These are phyloP conservation scores for Lochmaea crataegi DNA, from an alignment of 2,888 invertebrate genomes.

Conservation along the genomic window DNA sequence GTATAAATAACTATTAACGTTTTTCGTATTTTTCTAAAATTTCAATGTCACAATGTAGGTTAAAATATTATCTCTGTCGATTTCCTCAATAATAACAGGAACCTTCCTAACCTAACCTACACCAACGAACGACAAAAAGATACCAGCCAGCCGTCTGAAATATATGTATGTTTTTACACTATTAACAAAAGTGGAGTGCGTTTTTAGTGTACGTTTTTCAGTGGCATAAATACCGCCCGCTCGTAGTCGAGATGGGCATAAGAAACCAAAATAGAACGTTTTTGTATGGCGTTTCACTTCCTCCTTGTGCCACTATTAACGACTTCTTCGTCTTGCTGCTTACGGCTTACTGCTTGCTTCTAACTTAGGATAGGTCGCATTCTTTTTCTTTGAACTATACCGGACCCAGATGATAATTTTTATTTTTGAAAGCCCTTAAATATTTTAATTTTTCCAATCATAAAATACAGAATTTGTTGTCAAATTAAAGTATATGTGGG, in stretches of 20 bases:
- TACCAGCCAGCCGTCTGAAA: slow-evolving; percentile 50
- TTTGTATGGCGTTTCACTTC: slow-evolving; percentile 52
- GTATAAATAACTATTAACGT: too few species aligned
- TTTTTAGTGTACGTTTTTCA: slow-evolving; percentile 53
- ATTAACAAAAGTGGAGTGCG: slow-evolving; percentile 43
- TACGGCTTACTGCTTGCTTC: slow-evolving; percentile 45
- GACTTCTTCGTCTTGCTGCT: slow-evolving; percentile 47
- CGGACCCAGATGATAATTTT: slow-evolving; percentile 3
- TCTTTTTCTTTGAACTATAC: slow-evolving; percentile 21
- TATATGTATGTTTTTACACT: slow-evolving; percentile 59
- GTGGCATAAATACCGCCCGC: slow-evolving; percentile 47
- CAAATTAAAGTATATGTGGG: too few species aligned
- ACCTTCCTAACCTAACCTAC: slow-evolving; percentile 48
- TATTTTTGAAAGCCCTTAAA: not conserved
- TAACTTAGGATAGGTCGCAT: slow-evolving; percentile 47
- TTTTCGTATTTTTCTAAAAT: too few species aligned
- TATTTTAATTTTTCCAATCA: too few species aligned
- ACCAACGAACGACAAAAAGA: slow-evolving; percentile 54
- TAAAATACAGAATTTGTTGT: too few species aligned
- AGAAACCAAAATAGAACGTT: slow-evolving; percentile 63
- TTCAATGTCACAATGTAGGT: too few species aligned
- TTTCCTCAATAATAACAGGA: not conserved
- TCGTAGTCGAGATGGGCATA: slow-evolving; percentile 46
- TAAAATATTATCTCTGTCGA: not conserved
- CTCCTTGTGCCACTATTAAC: slow-evolving; percentile 50